phyloP scores from a whole-genome alignment of 2,888 invertebrate genomes.

The Pyrochroa serraticornis region DNA sequence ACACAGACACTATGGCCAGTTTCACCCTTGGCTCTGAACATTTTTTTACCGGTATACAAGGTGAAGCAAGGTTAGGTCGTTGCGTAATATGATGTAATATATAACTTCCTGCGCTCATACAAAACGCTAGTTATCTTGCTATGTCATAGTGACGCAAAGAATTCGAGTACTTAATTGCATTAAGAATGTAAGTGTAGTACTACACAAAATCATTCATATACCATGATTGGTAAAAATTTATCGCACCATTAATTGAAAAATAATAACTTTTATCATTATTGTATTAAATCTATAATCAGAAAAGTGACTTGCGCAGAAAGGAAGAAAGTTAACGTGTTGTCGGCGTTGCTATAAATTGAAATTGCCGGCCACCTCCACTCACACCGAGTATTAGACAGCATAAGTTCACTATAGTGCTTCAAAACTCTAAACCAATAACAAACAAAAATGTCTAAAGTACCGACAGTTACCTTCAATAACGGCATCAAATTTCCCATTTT shows the following conservation, averaged over 20 bases:
- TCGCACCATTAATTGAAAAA: no score
- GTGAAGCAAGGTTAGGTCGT: neutral
- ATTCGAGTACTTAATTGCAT: no score
- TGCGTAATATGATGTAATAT: neutral
- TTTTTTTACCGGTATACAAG: neutral
- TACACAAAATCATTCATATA: no score
- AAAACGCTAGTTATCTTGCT: no score
- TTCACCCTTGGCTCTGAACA: conserved; percentile 65
- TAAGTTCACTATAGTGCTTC: neutral
- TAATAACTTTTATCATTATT: no score
- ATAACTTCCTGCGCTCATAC: no score
- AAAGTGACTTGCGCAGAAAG: neutral
- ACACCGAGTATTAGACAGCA: no score
- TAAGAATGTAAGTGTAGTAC: no score
- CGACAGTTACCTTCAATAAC: conserved; percentile 54
- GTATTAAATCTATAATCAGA: no score
- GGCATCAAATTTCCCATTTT: conserved; percentile 59
- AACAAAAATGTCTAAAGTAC: conserved; percentile 45
- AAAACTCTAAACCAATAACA: neutral
- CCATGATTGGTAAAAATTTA: no score
- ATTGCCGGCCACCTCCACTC: neutral
- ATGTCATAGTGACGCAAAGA: no score
- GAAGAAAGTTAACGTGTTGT: neutral
- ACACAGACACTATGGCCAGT: no score
- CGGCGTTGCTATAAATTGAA: neutral